Conservation (phyloP, 2,113 vertebrate species). For the Otus sunia region DNA sequence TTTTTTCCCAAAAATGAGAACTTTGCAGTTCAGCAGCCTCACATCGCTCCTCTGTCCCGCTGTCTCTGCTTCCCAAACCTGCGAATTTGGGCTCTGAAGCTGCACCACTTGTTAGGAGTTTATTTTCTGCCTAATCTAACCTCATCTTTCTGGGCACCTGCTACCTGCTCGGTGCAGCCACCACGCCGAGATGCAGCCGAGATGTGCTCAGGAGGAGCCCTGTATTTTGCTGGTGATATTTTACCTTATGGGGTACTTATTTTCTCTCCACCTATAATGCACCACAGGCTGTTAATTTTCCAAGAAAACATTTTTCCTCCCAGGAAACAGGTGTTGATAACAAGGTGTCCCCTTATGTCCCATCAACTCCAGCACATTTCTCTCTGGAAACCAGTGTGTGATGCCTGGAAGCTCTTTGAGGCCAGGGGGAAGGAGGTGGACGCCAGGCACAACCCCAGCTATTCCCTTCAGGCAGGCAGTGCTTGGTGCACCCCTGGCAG, state of each 20-base stretch:
- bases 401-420: not conserved
- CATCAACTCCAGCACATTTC: not conserved
- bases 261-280: not conserved
- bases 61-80: not conserved
- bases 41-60: not conserved
- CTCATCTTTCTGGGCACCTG: not conserved
- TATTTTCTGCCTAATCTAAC: not conserved
- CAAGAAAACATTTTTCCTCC: not conserved
- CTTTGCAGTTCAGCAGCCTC: not conserved
- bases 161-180: not conserved
- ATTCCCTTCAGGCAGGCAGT: not conserved
- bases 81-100: not conserved
- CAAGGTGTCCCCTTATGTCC: not conserved
- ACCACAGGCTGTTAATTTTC: not conserved
- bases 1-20: not conserved
- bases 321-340: not conserved
- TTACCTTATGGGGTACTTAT: not conserved
- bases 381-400: accelerated
- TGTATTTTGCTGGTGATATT: not conserved
- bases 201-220: not conserved
- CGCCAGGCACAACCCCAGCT: not conserved
- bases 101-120: not conserved
- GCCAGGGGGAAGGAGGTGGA: not conserved
- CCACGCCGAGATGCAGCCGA: accelerated
- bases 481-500: not conserved